Evolutionary conservation across 2,797 vertebrate species (phyloP).

Genomic region (Thripadectes ignobilis): DNA sequence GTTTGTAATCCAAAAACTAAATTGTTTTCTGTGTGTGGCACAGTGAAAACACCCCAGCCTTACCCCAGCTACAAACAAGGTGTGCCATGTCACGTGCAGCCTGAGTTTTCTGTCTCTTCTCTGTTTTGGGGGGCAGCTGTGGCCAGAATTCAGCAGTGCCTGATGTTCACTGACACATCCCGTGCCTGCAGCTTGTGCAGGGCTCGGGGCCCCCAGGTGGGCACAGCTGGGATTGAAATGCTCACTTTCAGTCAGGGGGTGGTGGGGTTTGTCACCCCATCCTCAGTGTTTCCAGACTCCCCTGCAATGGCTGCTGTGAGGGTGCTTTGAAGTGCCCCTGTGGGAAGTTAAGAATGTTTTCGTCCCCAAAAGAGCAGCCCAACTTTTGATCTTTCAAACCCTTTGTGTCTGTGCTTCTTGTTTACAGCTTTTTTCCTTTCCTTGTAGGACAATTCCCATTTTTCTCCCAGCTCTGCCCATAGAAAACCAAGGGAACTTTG

Average conservation of each 20-base stretch:
- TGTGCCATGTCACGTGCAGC: fast-evolving
- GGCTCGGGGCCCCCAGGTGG: not conserved
- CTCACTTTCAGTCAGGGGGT: not conserved
- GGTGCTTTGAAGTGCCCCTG: not conserved
- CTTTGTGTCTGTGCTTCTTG: not conserved
- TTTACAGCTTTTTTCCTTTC: not conserved
- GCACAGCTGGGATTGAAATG: fast-evolving
- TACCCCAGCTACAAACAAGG: not conserved
- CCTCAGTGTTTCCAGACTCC: not conserved
- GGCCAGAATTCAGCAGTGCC: not conserved
- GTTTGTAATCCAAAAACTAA: fast-evolving
- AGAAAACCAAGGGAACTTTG: not conserved
- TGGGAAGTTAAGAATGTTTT: not conserved
- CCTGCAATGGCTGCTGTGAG: not conserved
- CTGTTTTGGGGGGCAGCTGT: not conserved
- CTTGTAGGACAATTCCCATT: not conserved
- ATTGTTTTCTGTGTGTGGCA: not conserved
- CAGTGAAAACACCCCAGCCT: not conserved
- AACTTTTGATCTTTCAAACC: not conserved
- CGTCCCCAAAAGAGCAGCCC: not conserved
- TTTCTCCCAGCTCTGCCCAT: not conserved
- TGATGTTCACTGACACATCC: fast-evolving
- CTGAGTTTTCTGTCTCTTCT: fast-evolving
- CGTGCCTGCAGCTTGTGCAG: not conserved
- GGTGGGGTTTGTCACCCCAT: not conserved